A percentile compares a stretch with the other conserved stretches of the same genome.
These are phyloP conservation scores for Metopia argyrocephala DNA, from an alignment of 2,888 invertebrate species.

Conservation along the genomic window DNA sequence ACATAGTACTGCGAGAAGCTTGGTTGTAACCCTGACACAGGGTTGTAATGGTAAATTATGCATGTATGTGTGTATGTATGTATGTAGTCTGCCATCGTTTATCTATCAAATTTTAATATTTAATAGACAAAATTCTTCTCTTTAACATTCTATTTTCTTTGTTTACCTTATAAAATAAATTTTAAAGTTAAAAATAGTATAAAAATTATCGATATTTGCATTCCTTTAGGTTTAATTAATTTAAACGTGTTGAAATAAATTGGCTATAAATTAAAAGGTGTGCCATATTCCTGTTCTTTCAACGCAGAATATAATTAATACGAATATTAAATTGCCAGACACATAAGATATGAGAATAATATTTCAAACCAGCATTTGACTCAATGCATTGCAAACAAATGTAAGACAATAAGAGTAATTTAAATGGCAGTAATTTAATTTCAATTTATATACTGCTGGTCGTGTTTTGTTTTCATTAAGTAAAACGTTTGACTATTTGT, in stretches of 20 bases:
- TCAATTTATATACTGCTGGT: not conserved
- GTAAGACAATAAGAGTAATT: not conserved
- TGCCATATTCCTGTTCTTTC: slow-evolving; percentile 20
- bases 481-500: not conserved
- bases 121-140: too few relatives aligned
- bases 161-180: too few relatives aligned
- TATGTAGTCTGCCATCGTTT: too few relatives aligned
- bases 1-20: too few relatives aligned
- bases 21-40: too few relatives aligned
- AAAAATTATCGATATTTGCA: not conserved
- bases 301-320: not conserved
- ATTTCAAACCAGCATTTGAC: too few relatives aligned
- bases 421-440: not conserved
- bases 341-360: too few relatives aligned
- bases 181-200: too few relatives aligned
- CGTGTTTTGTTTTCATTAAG: not conserved
- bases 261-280: not conserved
- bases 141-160: too few relatives aligned
- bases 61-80: too few relatives aligned
- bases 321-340: not conserved
- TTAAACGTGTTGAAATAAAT: not conserved
- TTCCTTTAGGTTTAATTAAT: slow-evolving; percentile 29
- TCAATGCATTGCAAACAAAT: not conserved
- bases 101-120: too few relatives aligned
- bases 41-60: too few relatives aligned